phyloP scores from a whole-genome alignment of 2,888 invertebrate species.

The Drosophila suboccidentalis region DNA sequence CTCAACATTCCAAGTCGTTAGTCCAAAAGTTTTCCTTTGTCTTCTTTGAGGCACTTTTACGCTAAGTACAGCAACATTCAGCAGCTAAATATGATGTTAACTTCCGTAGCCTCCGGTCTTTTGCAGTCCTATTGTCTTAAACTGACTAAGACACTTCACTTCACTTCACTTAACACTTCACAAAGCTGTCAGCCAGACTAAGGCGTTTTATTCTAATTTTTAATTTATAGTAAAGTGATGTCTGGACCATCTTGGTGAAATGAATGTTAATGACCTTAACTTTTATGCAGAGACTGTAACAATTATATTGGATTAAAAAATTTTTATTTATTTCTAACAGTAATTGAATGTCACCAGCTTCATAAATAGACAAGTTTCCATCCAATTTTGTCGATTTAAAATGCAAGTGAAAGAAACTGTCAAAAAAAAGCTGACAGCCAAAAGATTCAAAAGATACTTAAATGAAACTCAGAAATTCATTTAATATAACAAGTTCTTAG shows the following conservation, averaged over 20 bases:
- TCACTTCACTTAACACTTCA: constrained; percentile 22
- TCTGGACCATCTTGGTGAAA: constrained; percentile 27
- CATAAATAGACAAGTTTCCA: constrained; percentile 2
- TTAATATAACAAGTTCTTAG: constrained; percentile 8
- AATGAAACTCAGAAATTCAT: background rate
- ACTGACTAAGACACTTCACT: constrained; percentile 17
- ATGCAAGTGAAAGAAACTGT: constrained; percentile 1
- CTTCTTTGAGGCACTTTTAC: constrained; percentile 20
- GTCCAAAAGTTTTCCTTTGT: constrained; percentile 46
- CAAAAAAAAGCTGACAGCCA: background rate
- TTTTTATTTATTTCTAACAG: no score
- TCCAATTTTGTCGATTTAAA: constrained; percentile 9
- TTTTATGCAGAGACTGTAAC: background rate
- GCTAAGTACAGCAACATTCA: constrained; percentile 30
- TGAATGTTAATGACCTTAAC: constrained; percentile 60
- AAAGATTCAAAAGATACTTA: background rate
- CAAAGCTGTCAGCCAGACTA: constrained; percentile 17
- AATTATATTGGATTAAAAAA: no score
- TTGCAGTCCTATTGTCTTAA: constrained; percentile 28
- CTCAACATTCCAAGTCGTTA: constrained; percentile 22
- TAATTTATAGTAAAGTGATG: constrained; percentile 47
- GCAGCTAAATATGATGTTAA: constrained; percentile 5
- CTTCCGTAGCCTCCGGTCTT: constrained; percentile 33
- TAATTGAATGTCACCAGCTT: background rate
- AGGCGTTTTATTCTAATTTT: constrained; percentile 40